Percentiles rank a stretch among this genome's conserved stretches.
phyloP scores from a whole-genome alignment of 2,797 vertebrate species.

The Phalloptychus januarius region DNA sequence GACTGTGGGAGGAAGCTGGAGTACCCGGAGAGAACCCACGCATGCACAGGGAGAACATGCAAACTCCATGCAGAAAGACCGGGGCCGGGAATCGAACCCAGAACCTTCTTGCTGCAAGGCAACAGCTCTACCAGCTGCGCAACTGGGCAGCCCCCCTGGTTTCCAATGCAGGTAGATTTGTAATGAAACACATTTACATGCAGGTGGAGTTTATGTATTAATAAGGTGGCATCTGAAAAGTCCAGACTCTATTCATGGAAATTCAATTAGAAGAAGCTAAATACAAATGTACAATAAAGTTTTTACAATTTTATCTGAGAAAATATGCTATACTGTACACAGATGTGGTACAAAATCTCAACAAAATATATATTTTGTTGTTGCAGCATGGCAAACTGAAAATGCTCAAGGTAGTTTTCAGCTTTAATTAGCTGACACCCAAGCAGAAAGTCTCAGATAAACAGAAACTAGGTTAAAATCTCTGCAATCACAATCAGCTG shows the following conservation, averaged over 20 bases:
- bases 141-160: too few relatives aligned
- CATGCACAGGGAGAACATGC: too few relatives aligned
- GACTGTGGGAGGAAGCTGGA: too few relatives aligned
- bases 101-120: too few relatives aligned
- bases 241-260: neutral
- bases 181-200: too few relatives aligned
- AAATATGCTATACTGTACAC: neutral
- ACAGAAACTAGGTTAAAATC: constrained; percentile 7
- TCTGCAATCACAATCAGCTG: constrained; percentile 14
- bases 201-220: neutral
- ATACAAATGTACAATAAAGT: neutral
- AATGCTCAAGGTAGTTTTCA: neutral
- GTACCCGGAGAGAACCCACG: too few relatives aligned
- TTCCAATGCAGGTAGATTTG: too few relatives aligned
- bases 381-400: neutral
- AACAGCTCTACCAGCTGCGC: too few relatives aligned
- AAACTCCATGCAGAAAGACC: too few relatives aligned
- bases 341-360: neutral
- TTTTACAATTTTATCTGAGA: neutral
- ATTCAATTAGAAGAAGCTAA: neutral
- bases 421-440: neutral
- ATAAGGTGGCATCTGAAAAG: neutral
- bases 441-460: constrained; percentile 6
- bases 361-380: neutral
- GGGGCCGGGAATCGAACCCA: too few relatives aligned